Conservation (phyloP, 2,888 invertebrate species). For the Drosophila greeni region DNA sequence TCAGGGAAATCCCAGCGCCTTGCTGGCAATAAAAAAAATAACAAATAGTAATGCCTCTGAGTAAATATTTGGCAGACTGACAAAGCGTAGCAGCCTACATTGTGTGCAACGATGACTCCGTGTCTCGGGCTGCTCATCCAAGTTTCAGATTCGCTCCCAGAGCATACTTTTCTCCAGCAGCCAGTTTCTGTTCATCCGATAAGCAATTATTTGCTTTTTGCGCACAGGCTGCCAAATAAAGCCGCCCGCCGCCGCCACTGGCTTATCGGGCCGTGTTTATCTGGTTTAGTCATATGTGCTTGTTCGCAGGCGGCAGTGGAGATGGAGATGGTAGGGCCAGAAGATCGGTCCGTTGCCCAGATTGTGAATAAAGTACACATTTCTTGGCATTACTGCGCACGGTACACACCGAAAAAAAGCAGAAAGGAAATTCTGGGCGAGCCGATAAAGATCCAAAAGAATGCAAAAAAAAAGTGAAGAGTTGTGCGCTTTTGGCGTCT, state of each 20-base stretch:
- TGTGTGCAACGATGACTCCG: conserved; percentile 10
- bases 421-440: neutral
- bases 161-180: neutral
- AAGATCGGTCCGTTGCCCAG: conserved; percentile 5
- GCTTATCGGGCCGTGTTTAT: conserved; percentile 36
- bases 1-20: neutral
- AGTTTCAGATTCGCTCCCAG: conserved; percentile 1
- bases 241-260: neutral
- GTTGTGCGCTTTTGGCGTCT: conserved; percentile 48
- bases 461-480: conserved; percentile 17
- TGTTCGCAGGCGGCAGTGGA: conserved; percentile 19
- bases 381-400: conserved; percentile 29
- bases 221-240: conserved; percentile 30
- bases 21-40: neutral
- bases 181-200: conserved; percentile 31
- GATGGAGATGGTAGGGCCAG: conserved; percentile 7
- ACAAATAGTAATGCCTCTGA: neutral
- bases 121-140: conserved; percentile 5
- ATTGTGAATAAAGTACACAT: conserved; percentile 8
- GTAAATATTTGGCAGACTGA: conserved; percentile 19
- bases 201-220: conserved; percentile 42
- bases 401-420: conserved; percentile 19
- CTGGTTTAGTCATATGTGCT: conserved; percentile 19
- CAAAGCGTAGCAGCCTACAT: neutral
- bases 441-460: conserved; percentile 32